Evolutionary conservation across 1,140 invertebrate species (phyloP).

Genomic region (Chironomus tepperi): DNA sequence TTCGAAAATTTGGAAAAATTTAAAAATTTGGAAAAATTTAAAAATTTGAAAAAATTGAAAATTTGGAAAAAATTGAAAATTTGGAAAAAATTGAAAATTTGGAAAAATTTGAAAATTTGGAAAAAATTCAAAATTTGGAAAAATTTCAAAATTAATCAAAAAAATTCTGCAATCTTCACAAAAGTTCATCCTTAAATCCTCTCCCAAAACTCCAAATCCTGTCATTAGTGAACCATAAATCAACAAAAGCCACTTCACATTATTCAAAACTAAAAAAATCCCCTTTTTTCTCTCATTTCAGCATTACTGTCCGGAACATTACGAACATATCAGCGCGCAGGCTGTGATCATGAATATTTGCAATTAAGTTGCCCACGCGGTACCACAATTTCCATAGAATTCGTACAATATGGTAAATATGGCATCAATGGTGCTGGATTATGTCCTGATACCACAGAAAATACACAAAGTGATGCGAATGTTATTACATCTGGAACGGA

Average conservation of each 20-base stretch:
- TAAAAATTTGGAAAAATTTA: too few relatives aligned
- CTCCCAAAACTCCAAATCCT: too few relatives aligned
- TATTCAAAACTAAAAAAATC: not conserved
- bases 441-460: constrained; percentile 34
- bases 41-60: too few relatives aligned
- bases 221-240: not conserved
- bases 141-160: too few relatives aligned
- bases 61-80: too few relatives aligned
- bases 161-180: too few relatives aligned
- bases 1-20: too few relatives aligned
- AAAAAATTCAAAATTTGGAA: too few relatives aligned
- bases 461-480: constrained; percentile 32
- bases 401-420: constrained; percentile 42
- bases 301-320: constrained; percentile 80
- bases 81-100: too few relatives aligned
- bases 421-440: constrained; percentile 31
- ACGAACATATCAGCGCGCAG: constrained; percentile 74
- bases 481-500: constrained; percentile 34
- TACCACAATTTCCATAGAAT: constrained; percentile 69
- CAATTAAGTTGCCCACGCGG: constrained; percentile 72
- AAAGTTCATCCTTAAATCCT: too few relatives aligned
- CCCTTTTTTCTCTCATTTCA: constrained; percentile 38
- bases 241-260: not conserved
- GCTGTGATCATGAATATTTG: constrained; percentile 78
- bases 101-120: too few relatives aligned